phyloP scores from a whole-genome alignment of 92 coral and sea anemone genomes.

The Epizoanthus stellaris region DNA sequence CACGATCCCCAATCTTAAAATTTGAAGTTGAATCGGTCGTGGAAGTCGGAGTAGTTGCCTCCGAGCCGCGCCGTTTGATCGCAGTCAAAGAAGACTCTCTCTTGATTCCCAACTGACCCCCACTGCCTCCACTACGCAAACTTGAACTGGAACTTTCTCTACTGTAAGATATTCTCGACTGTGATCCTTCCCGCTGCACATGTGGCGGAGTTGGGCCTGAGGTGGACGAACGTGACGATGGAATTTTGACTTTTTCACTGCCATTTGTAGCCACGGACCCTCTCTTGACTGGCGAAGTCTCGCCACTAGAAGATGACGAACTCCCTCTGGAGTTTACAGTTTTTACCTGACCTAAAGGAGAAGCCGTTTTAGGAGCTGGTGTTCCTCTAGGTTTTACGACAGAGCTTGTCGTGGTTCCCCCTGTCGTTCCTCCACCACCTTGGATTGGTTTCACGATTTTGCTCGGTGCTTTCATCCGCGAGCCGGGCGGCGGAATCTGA shows the following conservation, averaged over 20 bases:
- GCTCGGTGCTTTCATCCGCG: slow-evolving; percentile 81
- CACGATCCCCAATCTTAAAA: slow-evolving; percentile 95
- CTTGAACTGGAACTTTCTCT: slow-evolving; percentile 88
- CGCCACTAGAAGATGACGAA: slow-evolving; percentile 57
- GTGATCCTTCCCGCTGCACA: slow-evolving; percentile 77
- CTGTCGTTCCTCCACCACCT: slow-evolving; percentile 79
- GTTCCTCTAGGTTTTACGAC: slow-evolving; percentile 80
- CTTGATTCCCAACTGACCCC: slow-evolving; percentile 47
- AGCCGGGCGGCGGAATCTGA: slow-evolving; percentile 77
- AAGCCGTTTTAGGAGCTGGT: slow-evolving; percentile 49
- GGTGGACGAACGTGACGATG: slow-evolving; percentile 9
- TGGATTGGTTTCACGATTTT: slow-evolving; percentile 84
- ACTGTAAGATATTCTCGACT: slow-evolving; percentile 68
- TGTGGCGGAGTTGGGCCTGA: slow-evolving; percentile 58
- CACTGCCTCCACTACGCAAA: slow-evolving; percentile 74
- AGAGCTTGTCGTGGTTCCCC: slow-evolving; percentile 56
- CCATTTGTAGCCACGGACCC: slow-evolving; percentile 70
- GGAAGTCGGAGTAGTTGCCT: slow-evolving; percentile 46
- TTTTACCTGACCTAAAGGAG: slow-evolving; percentile 64
- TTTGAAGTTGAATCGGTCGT: slow-evolving; percentile 70
- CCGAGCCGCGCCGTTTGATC: slow-evolving; percentile 64
- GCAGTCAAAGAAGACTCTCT: slow-evolving; percentile 55
- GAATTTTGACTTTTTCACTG: slow-evolving; percentile 50
- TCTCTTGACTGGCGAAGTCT: slow-evolving; percentile 68
- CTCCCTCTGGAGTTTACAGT: slow-evolving; percentile 52